Conservation (phyloP, 2,797 vertebrate species). For the Diglossa cyanea region DNA sequence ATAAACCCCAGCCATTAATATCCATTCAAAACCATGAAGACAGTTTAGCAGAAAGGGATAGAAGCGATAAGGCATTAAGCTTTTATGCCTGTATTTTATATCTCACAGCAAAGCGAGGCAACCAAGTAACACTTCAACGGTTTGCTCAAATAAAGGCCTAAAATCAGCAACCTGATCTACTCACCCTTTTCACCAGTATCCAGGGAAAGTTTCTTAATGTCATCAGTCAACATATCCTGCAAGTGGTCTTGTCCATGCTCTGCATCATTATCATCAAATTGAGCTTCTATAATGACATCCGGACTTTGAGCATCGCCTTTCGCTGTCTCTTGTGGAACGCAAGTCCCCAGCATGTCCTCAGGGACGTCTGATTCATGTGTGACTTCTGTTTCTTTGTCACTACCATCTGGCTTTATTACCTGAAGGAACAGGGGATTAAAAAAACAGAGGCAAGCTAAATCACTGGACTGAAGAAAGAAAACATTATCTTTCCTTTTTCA, state of each 20-base stretch:
- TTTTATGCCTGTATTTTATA: background rate
- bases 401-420: constrained; percentile 76
- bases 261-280: constrained; percentile 73
- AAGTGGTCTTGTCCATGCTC: constrained; percentile 64
- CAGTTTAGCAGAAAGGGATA: background rate
- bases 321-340: background rate
- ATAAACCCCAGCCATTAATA: constrained; percentile 8
- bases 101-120: background rate
- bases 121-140: background rate
- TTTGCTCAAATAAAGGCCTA: background rate
- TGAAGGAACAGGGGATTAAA: constrained; percentile 59
- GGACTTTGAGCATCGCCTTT: constrained; percentile 57
- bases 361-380: constrained; percentile 71
- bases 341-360: constrained; percentile 17
- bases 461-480: constrained; percentile 11
- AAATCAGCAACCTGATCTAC: constrained; percentile 29
- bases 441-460: constrained; percentile 24
- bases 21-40: constrained; percentile 28
- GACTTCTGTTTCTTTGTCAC: constrained; percentile 82
- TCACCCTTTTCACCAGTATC: constrained; percentile 66
- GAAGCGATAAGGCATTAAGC: constrained; percentile 35
- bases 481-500: constrained; percentile 18
- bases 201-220: constrained; percentile 63
- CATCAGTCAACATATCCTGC: constrained; percentile 4
- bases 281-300: constrained; percentile 79